Evolutionary conservation across 2,113 vertebrate genomes (phyloP), one percentile per base, ranked within the genome.

Genomic region (Leptodactylus fuscus): DNA sequence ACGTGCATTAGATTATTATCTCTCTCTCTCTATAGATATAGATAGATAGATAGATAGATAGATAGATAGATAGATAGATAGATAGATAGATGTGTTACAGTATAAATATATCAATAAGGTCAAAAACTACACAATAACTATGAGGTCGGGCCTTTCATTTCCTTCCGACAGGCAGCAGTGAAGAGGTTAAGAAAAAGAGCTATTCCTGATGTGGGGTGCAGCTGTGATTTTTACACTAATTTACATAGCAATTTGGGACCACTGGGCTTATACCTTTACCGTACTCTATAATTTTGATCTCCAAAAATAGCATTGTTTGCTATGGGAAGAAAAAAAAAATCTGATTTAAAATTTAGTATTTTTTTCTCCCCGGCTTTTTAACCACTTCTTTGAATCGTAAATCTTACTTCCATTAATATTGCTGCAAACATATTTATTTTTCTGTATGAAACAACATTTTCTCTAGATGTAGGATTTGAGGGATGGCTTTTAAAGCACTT

Each of bases 151-250:
- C 81, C 81, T 70, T 34, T 18, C 46, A n/a, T 81, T 51, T n/a
- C 16, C 71, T 51, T 38, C 41, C 4, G 48, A 70, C 44, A 69
- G 41, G 29, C 36, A 62, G 65, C 76, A 60, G 12, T 60, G 67
- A 85, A 85, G 71, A 27, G 49, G 84, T 85, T 85, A 81, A 85
- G 74, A 44, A 44, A 41, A 46, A 85, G 75, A 85, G 76, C 84
- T 85, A 73, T 71, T 81, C 65, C 48, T 85, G 84, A 81, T 85
- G 67, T 85, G 77, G 84, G 84, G 84, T 86, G 84, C 84, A 86
- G 84, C 84, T 86, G 84, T 86, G 84, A 86, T 86, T 86, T 86
- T 81, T 86, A 81, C 84, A 73, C 65, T 86, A 86, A 86, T 86
- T 86, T 81, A 81, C 77, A 86, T 86, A 81, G 84, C 77, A 86